Conservation (phyloP, 2,888 invertebrate genomes). For the Lasiommata megera region DNA sequence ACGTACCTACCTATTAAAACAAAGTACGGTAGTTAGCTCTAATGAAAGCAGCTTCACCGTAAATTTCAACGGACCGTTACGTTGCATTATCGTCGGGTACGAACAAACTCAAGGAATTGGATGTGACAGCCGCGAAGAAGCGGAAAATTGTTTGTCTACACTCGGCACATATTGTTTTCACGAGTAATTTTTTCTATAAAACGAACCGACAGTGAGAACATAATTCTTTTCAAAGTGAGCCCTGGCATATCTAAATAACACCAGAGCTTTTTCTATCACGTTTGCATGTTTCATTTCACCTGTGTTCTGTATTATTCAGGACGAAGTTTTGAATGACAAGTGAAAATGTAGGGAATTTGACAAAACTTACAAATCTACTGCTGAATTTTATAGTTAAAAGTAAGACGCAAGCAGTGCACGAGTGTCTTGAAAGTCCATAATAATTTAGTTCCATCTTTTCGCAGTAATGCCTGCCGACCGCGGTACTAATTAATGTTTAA, state of each 20-base stretch:
- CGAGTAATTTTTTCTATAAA: neutral
- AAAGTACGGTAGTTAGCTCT: conserved; percentile 4
- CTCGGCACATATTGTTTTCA: neutral
- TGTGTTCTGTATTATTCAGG: neutral
- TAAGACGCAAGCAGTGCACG: no score
- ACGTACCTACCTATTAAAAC: conserved; percentile 5
- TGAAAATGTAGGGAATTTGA: neutral
- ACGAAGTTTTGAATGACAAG: neutral
- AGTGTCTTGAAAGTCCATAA: no score
- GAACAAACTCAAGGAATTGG: conserved; percentile 3
- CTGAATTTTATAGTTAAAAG: no score
- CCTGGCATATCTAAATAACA: neutral
- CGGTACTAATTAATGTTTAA: no score
- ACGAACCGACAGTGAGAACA: neutral
- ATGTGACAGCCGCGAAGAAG: neutral
- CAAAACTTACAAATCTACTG: neutral
- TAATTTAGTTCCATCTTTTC: no score
- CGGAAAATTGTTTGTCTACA: conserved; percentile 3
- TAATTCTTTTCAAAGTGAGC: neutral
- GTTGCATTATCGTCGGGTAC: conserved; percentile 4
- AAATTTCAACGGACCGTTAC: conserved; percentile 2
- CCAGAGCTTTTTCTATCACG: neutral
- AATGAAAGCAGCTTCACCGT: conserved; percentile 6
- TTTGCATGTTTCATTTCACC: neutral
- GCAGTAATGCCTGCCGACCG: no score